phyloP scores from a whole-genome alignment of 2,113 vertebrate genomes.

The Conger conger region DNA sequence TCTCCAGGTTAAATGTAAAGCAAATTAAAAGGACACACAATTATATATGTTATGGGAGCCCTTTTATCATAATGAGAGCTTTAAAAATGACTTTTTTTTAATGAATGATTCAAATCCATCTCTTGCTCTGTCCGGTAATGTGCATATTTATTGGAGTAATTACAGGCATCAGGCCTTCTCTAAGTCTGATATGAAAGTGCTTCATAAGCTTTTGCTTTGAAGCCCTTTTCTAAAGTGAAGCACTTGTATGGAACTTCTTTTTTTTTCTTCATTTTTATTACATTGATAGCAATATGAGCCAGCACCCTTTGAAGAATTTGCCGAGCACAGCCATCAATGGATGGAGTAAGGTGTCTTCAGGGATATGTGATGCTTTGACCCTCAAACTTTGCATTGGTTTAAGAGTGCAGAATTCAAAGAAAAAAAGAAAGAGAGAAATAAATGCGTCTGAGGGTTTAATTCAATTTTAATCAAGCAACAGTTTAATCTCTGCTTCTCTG shows the following conservation, averaged over 20 bases:
- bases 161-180: neutral
- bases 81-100: slow-evolving; percentile 15
- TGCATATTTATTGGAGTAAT: neutral
- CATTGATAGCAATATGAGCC: neutral
- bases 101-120: slow-evolving; percentile 18
- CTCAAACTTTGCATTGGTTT: neutral
- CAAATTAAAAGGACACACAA: slow-evolving; percentile 10
- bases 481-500: neutral
- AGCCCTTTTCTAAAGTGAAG: slow-evolving; percentile 2
- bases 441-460: slow-evolving; percentile 1
- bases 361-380: neutral
- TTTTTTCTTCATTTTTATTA: neutral
- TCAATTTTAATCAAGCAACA: slow-evolving; percentile 5
- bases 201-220: slow-evolving; percentile 14
- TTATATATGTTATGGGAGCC: neutral
- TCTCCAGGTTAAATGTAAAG: slow-evolving; percentile 5
- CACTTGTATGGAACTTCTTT: neutral
- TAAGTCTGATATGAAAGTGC: slow-evolving; percentile 1
- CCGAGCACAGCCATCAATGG: neutral
- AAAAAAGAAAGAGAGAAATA: neutral
- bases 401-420: neutral
- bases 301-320: neutral
- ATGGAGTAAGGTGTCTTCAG: neutral
- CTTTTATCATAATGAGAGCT: neutral
- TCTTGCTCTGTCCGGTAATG: neutral